Conservation (phyloP, 2,113 vertebrate species). For the Serilophus lunatus region DNA sequence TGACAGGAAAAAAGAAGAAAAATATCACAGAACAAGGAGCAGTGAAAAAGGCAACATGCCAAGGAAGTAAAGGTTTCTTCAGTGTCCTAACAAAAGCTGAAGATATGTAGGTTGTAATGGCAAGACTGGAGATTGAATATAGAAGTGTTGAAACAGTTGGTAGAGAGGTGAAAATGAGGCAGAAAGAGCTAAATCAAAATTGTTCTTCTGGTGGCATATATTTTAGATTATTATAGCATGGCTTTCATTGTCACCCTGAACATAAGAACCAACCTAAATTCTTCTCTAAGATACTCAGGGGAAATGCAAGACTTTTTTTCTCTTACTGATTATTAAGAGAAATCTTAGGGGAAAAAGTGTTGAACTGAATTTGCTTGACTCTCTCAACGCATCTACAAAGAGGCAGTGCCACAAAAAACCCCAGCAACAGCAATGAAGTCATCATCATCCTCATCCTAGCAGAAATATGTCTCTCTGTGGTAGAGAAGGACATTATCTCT, state of each 20-base stretch:
- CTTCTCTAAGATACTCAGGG: neutral
- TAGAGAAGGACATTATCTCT: neutral
- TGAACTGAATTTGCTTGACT: neutral
- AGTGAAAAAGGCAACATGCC: neutral
- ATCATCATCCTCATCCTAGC: neutral
- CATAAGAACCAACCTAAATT: neutral
- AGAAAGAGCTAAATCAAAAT: neutral
- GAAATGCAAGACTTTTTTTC: neutral
- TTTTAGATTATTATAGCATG: neutral
- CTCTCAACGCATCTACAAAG: neutral
- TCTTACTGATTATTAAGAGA: neutral
- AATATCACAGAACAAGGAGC: neutral
- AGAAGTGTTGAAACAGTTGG: neutral
- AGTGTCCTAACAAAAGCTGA: neutral
- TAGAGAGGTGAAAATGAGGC: neutral
- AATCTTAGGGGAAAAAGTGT: neutral
- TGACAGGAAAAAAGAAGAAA: neutral
- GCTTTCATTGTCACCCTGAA: neutral
- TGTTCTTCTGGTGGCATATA: neutral
- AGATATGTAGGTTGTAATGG: neutral
- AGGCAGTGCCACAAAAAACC: neutral
- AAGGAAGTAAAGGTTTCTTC: neutral
- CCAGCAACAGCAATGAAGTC: neutral
- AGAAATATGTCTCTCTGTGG: neutral
- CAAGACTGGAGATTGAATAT: neutral